phyloP scores from a whole-genome alignment of 2,888 invertebrate genomes.

The Thymelicus sylvestris region DNA sequence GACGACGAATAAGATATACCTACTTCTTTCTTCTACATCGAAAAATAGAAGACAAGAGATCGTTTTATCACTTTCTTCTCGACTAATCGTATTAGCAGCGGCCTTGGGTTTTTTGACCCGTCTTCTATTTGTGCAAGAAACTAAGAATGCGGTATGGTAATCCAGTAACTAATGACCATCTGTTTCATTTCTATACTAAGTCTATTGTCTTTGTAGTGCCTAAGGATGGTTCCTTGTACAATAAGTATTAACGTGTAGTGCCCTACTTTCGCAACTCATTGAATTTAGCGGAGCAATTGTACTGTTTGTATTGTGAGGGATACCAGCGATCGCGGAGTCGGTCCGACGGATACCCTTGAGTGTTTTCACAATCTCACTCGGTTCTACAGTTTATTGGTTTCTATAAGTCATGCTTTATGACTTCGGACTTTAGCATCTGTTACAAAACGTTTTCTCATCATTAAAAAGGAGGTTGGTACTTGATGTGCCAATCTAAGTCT shows the following conservation, averaged over 20 bases:
- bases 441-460: slow-evolving; percentile 3
- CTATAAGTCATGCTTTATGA: slow-evolving; percentile 14
- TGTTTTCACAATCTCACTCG: slow-evolving; percentile 32
- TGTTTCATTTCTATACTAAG: background rate
- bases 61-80: too few species aligned
- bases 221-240: slow-evolving; percentile 2
- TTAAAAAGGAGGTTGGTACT: background rate
- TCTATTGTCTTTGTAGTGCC: background rate
- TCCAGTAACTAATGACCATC: background rate
- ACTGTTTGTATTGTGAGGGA: slow-evolving; percentile 34
- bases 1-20: too few species aligned
- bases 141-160: background rate
- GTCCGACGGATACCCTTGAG: slow-evolving; percentile 22
- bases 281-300: slow-evolving; percentile 35
- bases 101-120: too few species aligned
- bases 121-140: background rate
- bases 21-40: too few species aligned
- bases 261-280: slow-evolving; percentile 36
- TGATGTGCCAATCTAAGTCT: too few species aligned
- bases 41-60: too few species aligned
- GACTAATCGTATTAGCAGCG: too few species aligned
- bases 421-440: background rate
- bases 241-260: slow-evolving; percentile 26
- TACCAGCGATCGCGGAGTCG: background rate
- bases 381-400: slow-evolving; percentile 5